Evolutionary conservation across 2,113 vertebrate genomes (phyloP).

Genomic region (Silurus asotus): DNA sequence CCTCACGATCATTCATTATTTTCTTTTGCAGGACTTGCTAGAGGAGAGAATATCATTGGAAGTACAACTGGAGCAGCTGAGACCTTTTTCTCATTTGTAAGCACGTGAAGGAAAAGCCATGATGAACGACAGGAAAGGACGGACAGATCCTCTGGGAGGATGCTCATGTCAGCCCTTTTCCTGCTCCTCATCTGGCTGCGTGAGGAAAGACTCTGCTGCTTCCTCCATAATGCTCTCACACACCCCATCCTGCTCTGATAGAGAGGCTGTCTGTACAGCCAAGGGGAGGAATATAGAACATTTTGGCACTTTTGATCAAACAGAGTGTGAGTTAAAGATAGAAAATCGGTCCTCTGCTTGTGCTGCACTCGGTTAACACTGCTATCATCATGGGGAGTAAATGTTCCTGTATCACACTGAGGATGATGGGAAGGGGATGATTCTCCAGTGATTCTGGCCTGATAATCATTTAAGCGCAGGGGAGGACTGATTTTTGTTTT

Average conservation of each 20-base stretch:
- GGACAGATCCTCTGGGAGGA: constrained; percentile 77
- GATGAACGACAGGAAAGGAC: constrained; percentile 64
- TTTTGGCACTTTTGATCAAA: constrained; percentile 58
- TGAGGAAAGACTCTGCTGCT: constrained; percentile 42
- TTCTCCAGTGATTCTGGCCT: constrained; percentile 31
- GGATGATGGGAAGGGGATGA: neutral
- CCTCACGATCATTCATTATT: neutral
- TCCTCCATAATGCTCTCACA: constrained; percentile 39
- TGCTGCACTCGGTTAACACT: neutral
- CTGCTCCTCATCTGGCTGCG: constrained; percentile 71
- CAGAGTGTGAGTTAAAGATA: constrained; percentile 28
- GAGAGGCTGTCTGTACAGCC: constrained; percentile 18
- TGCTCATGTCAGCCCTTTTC: constrained; percentile 74
- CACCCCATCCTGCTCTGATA: constrained; percentile 21
- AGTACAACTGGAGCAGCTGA: constrained; percentile 98
- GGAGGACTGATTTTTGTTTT: constrained; percentile 15
- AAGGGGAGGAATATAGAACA: constrained; percentile 37
- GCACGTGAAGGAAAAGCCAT: constrained; percentile 65
- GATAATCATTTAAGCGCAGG: constrained; percentile 33
- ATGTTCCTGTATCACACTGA: neutral
- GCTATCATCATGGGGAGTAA: neutral
- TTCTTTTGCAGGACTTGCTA: constrained; percentile 84
- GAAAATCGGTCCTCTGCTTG: constrained; percentile 34
- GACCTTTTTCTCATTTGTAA: constrained; percentile 99
- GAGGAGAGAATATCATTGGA: constrained; percentile 99